Conservation (phyloP, 2,888 invertebrate species). For the Panopea generosa region DNA sequence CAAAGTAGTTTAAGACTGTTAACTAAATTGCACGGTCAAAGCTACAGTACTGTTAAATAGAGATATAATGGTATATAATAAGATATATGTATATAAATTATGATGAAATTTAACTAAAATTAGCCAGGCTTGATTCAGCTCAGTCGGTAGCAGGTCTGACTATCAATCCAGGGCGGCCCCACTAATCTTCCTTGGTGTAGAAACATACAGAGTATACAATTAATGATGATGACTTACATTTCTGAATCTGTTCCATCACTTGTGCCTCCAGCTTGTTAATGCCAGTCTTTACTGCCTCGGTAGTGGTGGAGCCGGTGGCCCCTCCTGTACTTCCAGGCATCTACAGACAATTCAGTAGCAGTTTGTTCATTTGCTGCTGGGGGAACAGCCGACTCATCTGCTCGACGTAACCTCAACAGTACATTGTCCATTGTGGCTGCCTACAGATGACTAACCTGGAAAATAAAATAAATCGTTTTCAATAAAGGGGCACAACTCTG, state of each 20-base stretch:
- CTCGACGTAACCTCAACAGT: not conserved
- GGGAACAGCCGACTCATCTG: not conserved
- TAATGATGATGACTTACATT: constrained; percentile 71
- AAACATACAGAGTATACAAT: no score
- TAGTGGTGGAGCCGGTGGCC: constrained; percentile 52
- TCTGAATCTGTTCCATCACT: constrained; percentile 72
- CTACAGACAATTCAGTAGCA: constrained; percentile 44
- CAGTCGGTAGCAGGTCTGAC: no score
- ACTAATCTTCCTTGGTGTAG: no score
- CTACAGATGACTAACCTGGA: not conserved
- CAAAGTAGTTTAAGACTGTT: no score
- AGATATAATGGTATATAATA: no score
- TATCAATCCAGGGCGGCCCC: no score
- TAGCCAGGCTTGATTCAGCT: no score
- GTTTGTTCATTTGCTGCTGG: not conserved
- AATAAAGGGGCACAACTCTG: no score
- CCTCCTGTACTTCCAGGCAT: constrained; percentile 20
- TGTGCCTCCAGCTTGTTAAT: constrained; percentile 72
- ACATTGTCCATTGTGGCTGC: not conserved
- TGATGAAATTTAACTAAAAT: no score
- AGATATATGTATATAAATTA: no score
- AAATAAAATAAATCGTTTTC: not conserved
- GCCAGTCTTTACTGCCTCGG: constrained; percentile 56
- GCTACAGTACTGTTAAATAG: no score
- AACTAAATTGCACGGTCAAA: no score